phyloP scores from a whole-genome alignment of 2,113 vertebrate species.

The Austrofundulus limnaeus region DNA sequence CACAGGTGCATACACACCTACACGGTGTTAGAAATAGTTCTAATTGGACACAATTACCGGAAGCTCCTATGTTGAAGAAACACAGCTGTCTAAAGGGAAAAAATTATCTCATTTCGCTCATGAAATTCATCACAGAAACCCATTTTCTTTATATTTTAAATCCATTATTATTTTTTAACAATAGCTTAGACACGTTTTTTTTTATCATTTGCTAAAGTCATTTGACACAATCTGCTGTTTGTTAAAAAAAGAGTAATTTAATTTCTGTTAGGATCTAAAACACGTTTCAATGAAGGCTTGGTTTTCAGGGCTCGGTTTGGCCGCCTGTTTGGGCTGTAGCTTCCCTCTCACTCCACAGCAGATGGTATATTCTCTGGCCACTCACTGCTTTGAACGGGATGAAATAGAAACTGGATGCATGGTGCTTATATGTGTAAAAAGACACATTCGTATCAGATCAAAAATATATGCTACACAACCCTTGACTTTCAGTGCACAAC shows the following conservation, averaged over 20 bases:
- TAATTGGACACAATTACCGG: constrained; percentile 7
- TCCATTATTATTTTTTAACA: too few species aligned
- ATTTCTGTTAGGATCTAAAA: neutral
- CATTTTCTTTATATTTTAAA: neutral
- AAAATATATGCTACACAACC: neutral
- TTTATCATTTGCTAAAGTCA: too few species aligned
- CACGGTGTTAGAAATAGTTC: constrained; percentile 2
- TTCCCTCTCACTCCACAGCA: neutral
- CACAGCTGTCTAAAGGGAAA: neutral
- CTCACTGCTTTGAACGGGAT: neutral
- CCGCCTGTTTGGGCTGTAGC: neutral
- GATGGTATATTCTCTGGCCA: neutral
- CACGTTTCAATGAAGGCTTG: too few species aligned
- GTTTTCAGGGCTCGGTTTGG: neutral
- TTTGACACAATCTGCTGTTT: neutral
- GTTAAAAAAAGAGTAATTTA: too few species aligned
- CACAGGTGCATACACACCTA: neutral
- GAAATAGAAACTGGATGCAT: neutral
- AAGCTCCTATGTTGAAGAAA: neutral
- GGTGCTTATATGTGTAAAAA: neutral
- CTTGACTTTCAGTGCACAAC: neutral
- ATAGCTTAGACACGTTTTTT: too few species aligned
- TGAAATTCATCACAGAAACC: neutral
- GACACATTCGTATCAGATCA: neutral
- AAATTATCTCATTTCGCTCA: too few species aligned